Conservation (phyloP, 2,113 vertebrate genomes). For the Lasiurus cinereus region DNA sequence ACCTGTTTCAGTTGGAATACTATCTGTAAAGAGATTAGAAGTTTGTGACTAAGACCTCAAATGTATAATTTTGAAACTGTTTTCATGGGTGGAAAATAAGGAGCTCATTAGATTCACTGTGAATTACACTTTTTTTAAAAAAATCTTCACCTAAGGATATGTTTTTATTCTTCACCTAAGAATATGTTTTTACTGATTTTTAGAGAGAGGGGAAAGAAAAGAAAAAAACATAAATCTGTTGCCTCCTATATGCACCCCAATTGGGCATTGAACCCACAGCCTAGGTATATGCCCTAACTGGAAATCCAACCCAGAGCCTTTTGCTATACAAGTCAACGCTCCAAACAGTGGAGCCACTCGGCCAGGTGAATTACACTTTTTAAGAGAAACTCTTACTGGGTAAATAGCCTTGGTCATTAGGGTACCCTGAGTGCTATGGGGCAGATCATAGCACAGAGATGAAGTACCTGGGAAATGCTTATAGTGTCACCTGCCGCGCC, state of each 20-base stretch:
- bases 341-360: not conserved
- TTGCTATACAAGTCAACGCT: too few relatives aligned
- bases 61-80: not conserved
- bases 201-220: not conserved
- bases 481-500: not conserved
- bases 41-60: not conserved
- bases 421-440: not conserved
- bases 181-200: not conserved
- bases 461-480: not conserved
- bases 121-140: not conserved
- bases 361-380: not conserved
- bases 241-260: not conserved
- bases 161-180: not conserved
- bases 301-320: not conserved
- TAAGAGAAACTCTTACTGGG: not conserved
- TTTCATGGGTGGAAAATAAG: not conserved
- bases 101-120: not conserved
- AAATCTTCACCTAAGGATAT: not conserved
- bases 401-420: not conserved
- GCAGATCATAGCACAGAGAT: not conserved
- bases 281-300: not conserved
- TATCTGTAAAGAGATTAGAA: conserved; percentile 42
- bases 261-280: not conserved
- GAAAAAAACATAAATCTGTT: not conserved
- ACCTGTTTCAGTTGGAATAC: conserved; percentile 40